Evolutionary conservation across 2,113 vertebrate species (phyloP), one percentile per base, ranked within the genome.

Genomic region (Alligator sinensis): DNA sequence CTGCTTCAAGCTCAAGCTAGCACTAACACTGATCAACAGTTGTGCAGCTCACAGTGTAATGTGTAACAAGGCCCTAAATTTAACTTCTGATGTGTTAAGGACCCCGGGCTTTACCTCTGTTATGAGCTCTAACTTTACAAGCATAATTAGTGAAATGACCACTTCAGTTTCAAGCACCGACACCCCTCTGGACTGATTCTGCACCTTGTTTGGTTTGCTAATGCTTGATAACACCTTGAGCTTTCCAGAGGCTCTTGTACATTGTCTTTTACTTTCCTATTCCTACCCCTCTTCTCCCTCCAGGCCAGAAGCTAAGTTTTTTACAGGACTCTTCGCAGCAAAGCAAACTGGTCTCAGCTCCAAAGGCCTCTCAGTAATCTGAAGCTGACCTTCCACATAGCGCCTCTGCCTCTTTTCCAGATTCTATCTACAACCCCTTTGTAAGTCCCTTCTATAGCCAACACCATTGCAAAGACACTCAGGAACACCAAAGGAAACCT

Each of bases 401-500:
- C 1, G 75, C 4, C 3, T 17, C 1, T 13, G 75, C 4, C 3
- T 17, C 1, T 13, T 4, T n/a, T 34, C 7, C 22, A 61, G 70
- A 8, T 5, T 12, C 63, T 0, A 5, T 63, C 13, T 1, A 0
- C 34, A 78, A 17, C 24, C 3, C 6, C 38, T 82, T 4, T 15
- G 30, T 2, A 75, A 4, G 61, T 3, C 63, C 30, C 59, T 88
- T 77, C 75, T 57, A 1, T 5, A 55, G 38, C 14, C 12, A n/a
- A 16, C 47, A 57, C 90, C 18, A 38, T 17, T 58, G 34, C n/a
- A 3, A 15, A 30, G 3, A 4, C 16, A 27, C 2, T 16, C 3
- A 2, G 0, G 0, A 0, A 19, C 58, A 1, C 2, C 57, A 80
- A 82, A 28, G 27, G 0, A 3, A 76, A 1, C 2, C 6, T 6